Base-by-base conservation (phyloP, 2,113 vertebrate species). In the Cranoglanis bouderius region DNA sequence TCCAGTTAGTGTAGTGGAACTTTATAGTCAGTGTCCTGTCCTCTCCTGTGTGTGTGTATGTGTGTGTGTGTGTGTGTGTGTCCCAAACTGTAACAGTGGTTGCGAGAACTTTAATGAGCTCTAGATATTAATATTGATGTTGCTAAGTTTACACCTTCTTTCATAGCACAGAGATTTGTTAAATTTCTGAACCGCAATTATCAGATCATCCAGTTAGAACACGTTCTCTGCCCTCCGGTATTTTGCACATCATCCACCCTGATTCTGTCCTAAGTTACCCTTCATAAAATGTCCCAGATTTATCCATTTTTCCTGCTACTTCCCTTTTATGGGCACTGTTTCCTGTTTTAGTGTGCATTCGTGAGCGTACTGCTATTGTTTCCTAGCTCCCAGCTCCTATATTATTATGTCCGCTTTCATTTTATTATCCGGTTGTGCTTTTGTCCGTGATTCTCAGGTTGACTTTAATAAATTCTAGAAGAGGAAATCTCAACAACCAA, bases 61-160 rank as follows among this genome's bases (percentile, higher is more conserved):
- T 61, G 82, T 61, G 82, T 83, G 53, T 61, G 53, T 83, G 81
- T 83, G 81, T 81, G 46, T 49, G 43, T 81, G 46, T 53, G 43
- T 49, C 43, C 43, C 43, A 3, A 3, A 51, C 49, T 9, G 49
- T 4, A 51, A 51, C 1, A 9, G 55, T 57, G 4, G 3, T 3
- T 19, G 4, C 5, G 51, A n/a, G 78, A 43, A 32, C 14, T 51
- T 53, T 51, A 19, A 8, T 55, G 14, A 29, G 1, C 78, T 51
- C 75, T 26, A 32, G 63, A 12, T n/a, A 35, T 70, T 6, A 70
- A 35, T 16, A 70, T 35, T 16, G 14, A 19, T 55, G 19, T 55
- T 55, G 14, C 4, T 18, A 63, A 63, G 5, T 61, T 26, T 61
- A 61, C 32, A 35, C 5, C 12, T 35, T 0, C 35, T 35, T 67